Evolutionary conservation across 2,113 vertebrate species (phyloP), one percentile per base, ranked within the genome.

Genomic region (Piaya cayana): DNA sequence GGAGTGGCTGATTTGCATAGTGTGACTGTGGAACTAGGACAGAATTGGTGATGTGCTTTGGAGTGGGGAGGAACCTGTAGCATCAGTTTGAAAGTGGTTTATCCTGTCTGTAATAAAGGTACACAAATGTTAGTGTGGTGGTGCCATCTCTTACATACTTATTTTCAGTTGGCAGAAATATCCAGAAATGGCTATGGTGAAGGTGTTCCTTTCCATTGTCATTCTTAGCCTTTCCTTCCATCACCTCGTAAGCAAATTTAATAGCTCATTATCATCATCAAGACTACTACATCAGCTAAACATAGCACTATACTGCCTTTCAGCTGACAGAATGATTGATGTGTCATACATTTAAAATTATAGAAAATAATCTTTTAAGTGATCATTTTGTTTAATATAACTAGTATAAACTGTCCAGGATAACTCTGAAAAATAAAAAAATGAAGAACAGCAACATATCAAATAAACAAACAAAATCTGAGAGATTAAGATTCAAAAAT

Each of bases 311-410:
- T 43, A 55, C 68, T 60, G 58, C 53, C 60, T 96, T 89, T 88
- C 65, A 80, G 71, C 50, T 92, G 85, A 81, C 70, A 92, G 78
- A 82, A 94, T 83, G 82, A 82, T 70, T 81, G 52, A 91, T 67
- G 15, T 9, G 59, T 56, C 43, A 26, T 74, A 47, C 26, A 69
- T 71, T 83, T 63, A 70, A 95, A 95, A 92, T 79, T 85, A 79
- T 20, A 93, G 70, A 90, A 91, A 94, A 93, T 43, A 76, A 92
- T 90, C 21, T 94, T 86, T 62, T 37, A 82, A 76, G 8, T 88
- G 59, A 29, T 77, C 74, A 59, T 70, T 90, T 88, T 88, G 39
- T 92, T 86, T 91, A 86, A 83, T 76, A 12, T 75, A 55, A 60
- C 29, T 56, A n/a, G 34, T 30, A 42, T 47, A 80, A 82, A 34